phyloP scores from a whole-genome alignment of 2,113 vertebrate genomes.

The Sialia sialis region DNA sequence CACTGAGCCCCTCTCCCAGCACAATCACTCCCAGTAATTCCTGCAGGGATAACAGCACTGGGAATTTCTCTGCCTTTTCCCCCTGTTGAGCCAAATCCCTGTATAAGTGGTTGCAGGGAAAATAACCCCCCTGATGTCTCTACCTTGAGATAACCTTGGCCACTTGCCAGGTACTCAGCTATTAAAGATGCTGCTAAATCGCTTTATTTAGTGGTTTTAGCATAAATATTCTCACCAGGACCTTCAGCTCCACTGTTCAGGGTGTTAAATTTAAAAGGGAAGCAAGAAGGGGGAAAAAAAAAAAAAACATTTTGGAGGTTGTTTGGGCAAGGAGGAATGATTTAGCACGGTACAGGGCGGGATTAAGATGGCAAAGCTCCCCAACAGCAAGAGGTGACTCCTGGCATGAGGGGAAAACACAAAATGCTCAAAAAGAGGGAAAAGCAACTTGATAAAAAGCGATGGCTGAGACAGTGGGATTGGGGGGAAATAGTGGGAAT shows the following conservation, averaged over 20 bases:
- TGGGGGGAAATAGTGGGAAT: background rate
- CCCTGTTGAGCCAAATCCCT: background rate
- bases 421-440: background rate
- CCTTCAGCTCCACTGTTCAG: background rate
- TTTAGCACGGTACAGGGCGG: background rate
- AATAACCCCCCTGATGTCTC: background rate
- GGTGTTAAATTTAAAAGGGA: background rate
- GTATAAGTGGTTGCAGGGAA: background rate
- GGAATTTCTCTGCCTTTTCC: background rate
- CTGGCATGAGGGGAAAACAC: background rate
- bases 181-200: background rate
- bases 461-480: rapidly evolving
- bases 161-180: background rate
- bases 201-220: conserved; percentile 15
- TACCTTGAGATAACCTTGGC: conserved; percentile 38
- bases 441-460: background rate
- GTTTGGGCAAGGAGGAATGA: background rate
- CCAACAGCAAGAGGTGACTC: background rate
- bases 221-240: background rate
- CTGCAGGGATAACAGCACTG: background rate
- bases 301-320: background rate
- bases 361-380: background rate
- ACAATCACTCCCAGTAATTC: background rate
- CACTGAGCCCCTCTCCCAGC: background rate
- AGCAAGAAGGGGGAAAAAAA: rapidly evolving